Evolutionary conservation across 2,888 invertebrate species (phyloP).

Genomic region (Nowickia ferox): DNA sequence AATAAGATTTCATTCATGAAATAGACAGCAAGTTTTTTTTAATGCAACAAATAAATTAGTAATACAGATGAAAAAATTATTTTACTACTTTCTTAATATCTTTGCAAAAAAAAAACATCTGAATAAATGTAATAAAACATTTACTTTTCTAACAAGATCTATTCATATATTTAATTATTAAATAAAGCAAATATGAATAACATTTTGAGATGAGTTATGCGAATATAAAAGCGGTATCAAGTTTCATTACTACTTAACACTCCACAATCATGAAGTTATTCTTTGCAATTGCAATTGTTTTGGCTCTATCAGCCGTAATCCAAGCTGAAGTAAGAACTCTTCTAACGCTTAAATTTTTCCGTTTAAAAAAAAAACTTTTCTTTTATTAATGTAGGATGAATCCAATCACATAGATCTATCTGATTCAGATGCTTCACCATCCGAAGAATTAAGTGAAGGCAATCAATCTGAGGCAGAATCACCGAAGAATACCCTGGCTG

Average conservation of each 20-base stretch:
- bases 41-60: too few relatives aligned
- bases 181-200: background rate
- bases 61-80: too few relatives aligned
- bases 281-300: background rate
- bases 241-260: background rate
- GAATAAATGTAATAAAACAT: background rate
- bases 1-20: too few relatives aligned
- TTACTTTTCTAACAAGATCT: background rate
- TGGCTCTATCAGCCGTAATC: background rate
- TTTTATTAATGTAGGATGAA: background rate
- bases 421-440: background rate
- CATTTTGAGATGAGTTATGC: background rate
- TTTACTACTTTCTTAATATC: too few relatives aligned
- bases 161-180: background rate
- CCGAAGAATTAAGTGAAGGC: background rate
- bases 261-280: background rate
- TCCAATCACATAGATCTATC: background rate
- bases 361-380: background rate
- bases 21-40: too few relatives aligned
- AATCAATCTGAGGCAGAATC: background rate
- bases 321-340: background rate
- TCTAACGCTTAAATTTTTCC: background rate
- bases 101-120: too few relatives aligned
- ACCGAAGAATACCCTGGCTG: background rate
- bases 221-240: background rate